phyloP scores from a whole-genome alignment of 2,113 vertebrate genomes.

The Beaufortia kweichowensis region DNA sequence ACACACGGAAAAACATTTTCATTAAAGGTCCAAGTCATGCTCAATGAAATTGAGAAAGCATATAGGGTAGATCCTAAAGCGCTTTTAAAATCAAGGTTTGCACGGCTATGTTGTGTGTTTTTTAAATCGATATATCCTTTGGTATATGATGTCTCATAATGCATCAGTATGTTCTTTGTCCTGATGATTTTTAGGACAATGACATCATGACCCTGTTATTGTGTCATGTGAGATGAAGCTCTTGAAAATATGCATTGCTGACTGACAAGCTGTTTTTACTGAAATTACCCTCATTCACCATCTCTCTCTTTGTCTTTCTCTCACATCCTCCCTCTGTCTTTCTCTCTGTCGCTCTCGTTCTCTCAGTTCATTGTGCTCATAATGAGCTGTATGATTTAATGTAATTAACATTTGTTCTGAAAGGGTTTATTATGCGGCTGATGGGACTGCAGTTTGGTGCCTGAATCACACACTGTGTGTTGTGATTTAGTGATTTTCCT shows the following conservation, averaged over 20 bases:
- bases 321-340: not conserved
- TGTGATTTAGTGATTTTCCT: not conserved
- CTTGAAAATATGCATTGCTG: no score
- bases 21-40: no score
- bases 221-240: no score
- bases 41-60: no score
- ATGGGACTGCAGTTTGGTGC: constrained; percentile 56
- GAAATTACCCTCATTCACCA: not conserved
- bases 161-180: not conserved
- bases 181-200: not conserved
- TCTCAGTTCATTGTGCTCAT: constrained; percentile 60
- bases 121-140: no score
- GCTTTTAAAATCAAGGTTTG: no score
- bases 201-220: not conserved
- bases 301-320: not conserved
- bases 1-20: no score
- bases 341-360: constrained; percentile 46
- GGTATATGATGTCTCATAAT: not conserved
- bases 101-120: no score
- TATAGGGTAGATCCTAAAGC: no score
- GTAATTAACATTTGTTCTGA: constrained; percentile 76
- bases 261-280: not conserved
- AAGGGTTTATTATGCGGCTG: constrained; percentile 71
- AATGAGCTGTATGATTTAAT: constrained; percentile 71
- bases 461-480: constrained; percentile 26